phyloP scores from a whole-genome alignment of 2,888 invertebrate species.

The Drosophila neutralis region DNA sequence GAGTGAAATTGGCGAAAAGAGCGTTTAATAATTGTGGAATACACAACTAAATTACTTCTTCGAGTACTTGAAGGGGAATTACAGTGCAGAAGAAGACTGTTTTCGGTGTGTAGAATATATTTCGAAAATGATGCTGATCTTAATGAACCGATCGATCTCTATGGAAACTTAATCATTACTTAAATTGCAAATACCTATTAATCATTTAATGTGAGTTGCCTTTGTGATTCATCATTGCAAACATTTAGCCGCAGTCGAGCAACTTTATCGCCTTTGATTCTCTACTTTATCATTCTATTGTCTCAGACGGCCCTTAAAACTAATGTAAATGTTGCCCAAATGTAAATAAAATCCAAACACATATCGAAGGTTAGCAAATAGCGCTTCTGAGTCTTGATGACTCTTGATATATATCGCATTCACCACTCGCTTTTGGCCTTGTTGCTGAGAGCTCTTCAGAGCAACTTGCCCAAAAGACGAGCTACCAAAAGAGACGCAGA shows the following conservation, averaged over 20 bases:
- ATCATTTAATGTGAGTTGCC: constrained; percentile 17
- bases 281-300: constrained; percentile 8
- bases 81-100: background rate
- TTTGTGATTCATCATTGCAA: constrained; percentile 20
- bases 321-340: constrained; percentile 17
- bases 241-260: background rate
- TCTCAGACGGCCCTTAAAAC: background rate
- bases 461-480: constrained; percentile 37
- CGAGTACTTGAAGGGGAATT: background rate
- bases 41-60: background rate
- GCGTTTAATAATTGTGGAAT: background rate
- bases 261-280: constrained; percentile 6
- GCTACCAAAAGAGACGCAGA: constrained; percentile 23
- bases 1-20: background rate
- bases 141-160: background rate
- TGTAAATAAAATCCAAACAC: constrained; percentile 67
- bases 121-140: no score
- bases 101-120: background rate
- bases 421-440: constrained; percentile 41
- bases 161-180: constrained; percentile 1
- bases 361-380: constrained; percentile 67
- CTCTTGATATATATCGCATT: constrained; percentile 37
- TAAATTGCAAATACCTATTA: constrained; percentile 13
- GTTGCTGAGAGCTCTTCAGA: constrained; percentile 63
- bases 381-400: constrained; percentile 35